These are phyloP conservation scores for Lordiphosa mommai DNA, from an alignment of 1,140 invertebrate species.

Conservation along the genomic window DNA sequence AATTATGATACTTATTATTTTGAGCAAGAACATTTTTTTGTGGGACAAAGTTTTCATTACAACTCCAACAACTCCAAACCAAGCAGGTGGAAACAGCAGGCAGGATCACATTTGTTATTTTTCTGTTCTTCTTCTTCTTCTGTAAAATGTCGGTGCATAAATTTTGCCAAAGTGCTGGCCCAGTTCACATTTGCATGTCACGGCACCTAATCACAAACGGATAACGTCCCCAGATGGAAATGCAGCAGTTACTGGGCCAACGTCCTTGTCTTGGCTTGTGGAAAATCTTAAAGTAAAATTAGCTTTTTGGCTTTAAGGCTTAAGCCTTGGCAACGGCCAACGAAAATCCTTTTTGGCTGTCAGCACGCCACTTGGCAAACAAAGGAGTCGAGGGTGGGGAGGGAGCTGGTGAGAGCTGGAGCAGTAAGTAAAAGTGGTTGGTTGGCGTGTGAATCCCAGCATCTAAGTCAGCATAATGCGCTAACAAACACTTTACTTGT, in stretches of 20 bases:
- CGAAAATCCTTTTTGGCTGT: slow-evolving; percentile 76
- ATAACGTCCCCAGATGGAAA: slow-evolving; percentile 52
- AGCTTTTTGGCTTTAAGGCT: slow-evolving; percentile 76
- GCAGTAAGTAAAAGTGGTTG: slow-evolving; percentile 72
- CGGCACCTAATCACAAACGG: slow-evolving; percentile 74
- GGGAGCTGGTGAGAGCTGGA: slow-evolving; percentile 24
- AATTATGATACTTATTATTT: slow-evolving; percentile 78
- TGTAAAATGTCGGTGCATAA: slow-evolving; percentile 40
- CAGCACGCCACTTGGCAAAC: slow-evolving; percentile 75
- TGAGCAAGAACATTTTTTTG: slow-evolving; percentile 31
- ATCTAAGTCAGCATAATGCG: slow-evolving; percentile 74
- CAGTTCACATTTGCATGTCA: slow-evolving; percentile 71
- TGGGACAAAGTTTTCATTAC: slow-evolving; percentile 44
- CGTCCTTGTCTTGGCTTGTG: slow-evolving; percentile 27
- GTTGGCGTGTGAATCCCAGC: slow-evolving; percentile 57
- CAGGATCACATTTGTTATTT: slow-evolving; percentile 44
- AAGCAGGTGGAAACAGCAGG: slow-evolving; percentile 34
- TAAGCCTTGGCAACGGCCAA: slow-evolving; percentile 71
- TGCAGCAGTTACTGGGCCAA: slow-evolving; percentile 12
- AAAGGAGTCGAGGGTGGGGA: slow-evolving; percentile 31
- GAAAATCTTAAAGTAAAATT: slow-evolving; percentile 75
- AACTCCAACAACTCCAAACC: slow-evolving; percentile 28
- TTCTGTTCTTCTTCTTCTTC: background rate
- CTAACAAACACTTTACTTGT: slow-evolving; percentile 74
- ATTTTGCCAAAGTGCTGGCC: slow-evolving; percentile 37